Evolutionary conservation across 2,888 invertebrate genomes (phyloP).

Genomic region (Ochropleura plecta): DNA sequence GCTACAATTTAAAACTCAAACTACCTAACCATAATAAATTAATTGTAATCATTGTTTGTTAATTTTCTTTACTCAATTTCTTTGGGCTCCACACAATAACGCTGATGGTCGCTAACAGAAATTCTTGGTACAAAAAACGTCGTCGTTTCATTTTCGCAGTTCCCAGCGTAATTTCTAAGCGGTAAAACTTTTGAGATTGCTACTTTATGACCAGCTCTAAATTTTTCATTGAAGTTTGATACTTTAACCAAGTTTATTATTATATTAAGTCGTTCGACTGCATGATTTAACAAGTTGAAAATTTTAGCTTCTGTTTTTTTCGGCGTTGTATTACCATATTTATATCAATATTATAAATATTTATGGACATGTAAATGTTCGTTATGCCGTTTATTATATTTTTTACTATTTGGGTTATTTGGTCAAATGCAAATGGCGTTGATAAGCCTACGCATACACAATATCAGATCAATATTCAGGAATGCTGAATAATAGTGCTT

Average conservation of each 20-base stretch:
- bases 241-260: conserved; percentile 69
- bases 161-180: conserved; percentile 65
- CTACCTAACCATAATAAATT: conserved; percentile 25
- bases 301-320: conserved; percentile 48
- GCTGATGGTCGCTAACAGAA: conserved; percentile 52
- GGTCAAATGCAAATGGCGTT: conserved; percentile 60
- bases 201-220: conserved; percentile 67
- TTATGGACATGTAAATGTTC: conserved; percentile 60
- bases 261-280: conserved; percentile 61
- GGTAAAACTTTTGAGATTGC: conserved; percentile 65
- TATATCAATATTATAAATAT: conserved; percentile 64
- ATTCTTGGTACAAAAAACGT: conserved; percentile 60
- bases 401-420: conserved; percentile 64
- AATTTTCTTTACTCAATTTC: conserved; percentile 54
- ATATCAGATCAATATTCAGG: conserved; percentile 50
- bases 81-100: conserved; percentile 37
- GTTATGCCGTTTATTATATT: conserved; percentile 66
- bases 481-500: conserved; percentile 36
- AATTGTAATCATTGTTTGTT: conserved; percentile 53
- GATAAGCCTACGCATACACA: conserved; percentile 52
- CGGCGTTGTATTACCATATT: conserved; percentile 45
- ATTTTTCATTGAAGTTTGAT: conserved; percentile 72
- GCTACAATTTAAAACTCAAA: conserved; percentile 31
- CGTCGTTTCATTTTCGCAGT: conserved; percentile 63
- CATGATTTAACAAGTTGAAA: conserved; percentile 63